phyloP scores from a whole-genome alignment of 2,113 vertebrate genomes.

The Oryzias woworae region DNA sequence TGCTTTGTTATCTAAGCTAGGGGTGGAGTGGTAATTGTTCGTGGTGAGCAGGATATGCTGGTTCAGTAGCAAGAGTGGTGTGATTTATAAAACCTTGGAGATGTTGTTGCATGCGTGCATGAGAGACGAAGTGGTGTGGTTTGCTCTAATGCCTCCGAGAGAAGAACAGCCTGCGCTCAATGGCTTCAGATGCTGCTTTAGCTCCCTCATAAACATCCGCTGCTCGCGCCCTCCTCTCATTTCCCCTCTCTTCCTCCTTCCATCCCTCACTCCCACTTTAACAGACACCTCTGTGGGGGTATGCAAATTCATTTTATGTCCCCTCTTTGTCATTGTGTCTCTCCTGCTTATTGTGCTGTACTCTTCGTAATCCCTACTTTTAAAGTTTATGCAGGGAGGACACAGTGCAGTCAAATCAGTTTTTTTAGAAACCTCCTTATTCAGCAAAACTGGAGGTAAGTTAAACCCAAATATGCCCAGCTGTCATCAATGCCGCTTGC shows the following conservation, averaged over 20 bases:
- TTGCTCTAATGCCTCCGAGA: constrained; percentile 66
- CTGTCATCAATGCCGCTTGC: constrained; percentile 20
- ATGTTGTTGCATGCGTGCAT: constrained; percentile 57
- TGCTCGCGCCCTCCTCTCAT: constrained; percentile 29
- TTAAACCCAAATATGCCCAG: constrained; percentile 37
- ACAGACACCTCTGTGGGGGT: constrained; percentile 27
- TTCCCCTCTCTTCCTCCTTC: constrained; percentile 16
- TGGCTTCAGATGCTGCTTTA: constrained; percentile 54
- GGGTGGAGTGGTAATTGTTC: constrained; percentile 76
- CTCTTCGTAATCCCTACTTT: constrained; percentile 25
- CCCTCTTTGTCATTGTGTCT: constrained; percentile 42
- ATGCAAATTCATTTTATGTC: constrained; percentile 46
- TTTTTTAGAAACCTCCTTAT: constrained; percentile 29
- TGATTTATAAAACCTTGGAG: constrained; percentile 79
- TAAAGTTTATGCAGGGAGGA: constrained; percentile 21
- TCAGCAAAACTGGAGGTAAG: constrained; percentile 37
- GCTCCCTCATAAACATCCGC: constrained; percentile 48
- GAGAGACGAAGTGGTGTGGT: constrained; percentile 65
- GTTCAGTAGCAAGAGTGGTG: constrained; percentile 67
- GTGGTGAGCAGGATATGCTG: constrained; percentile 75
- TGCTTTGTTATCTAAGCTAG: constrained; percentile 78
- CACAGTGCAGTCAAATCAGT: constrained; percentile 10
- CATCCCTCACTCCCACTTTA: constrained; percentile 22
- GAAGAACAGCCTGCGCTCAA: constrained; percentile 56
- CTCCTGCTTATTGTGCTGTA: constrained; percentile 34